These are phyloP conservation scores for Sparidentex hasta DNA, from an alignment of 2,797 vertebrate genomes.

Conservation along the genomic window DNA sequence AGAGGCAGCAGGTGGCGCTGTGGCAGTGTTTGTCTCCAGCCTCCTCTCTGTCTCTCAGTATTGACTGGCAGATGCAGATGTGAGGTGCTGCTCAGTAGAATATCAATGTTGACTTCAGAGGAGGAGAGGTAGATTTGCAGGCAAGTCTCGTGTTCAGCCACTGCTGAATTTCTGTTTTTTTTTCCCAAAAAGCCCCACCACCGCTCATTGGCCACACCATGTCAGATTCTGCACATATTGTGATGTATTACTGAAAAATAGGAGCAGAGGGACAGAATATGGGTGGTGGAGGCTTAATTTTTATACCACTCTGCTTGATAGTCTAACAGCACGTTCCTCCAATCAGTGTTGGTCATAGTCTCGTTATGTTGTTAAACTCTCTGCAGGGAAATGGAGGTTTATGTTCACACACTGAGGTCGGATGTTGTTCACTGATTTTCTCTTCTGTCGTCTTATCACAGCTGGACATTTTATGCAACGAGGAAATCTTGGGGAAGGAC, in stretches of 20 bases:
- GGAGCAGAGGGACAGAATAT: neutral
- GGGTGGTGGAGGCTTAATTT: neutral
- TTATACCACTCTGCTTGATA: neutral
- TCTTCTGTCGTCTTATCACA: conserved; percentile 70
- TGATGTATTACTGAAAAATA: neutral
- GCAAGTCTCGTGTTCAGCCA: conserved; percentile 18
- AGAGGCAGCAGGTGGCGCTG: conserved; percentile 66
- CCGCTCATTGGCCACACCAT: neutral
- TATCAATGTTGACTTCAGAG: conserved; percentile 61
- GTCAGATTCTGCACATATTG: conserved; percentile 14
- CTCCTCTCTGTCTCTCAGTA: neutral
- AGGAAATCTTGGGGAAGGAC: conserved; percentile 99
- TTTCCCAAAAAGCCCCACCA: neutral
- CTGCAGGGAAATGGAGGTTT: neutral
- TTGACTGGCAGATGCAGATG: conserved; percentile 63
- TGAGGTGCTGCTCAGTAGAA: conserved; percentile 53
- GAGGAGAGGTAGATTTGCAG: conserved; percentile 36
- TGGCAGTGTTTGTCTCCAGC: conserved; percentile 31
- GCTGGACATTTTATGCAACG: conserved; percentile 99
- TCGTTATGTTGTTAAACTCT: neutral
- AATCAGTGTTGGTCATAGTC: neutral
- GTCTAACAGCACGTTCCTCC: neutral
- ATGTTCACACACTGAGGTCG: neutral
- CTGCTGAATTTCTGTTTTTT: conserved; percentile 30
- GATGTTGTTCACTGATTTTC: neutral